Conservation (phyloP, 2,888 invertebrate genomes). For the Agrochola litura region DNA sequence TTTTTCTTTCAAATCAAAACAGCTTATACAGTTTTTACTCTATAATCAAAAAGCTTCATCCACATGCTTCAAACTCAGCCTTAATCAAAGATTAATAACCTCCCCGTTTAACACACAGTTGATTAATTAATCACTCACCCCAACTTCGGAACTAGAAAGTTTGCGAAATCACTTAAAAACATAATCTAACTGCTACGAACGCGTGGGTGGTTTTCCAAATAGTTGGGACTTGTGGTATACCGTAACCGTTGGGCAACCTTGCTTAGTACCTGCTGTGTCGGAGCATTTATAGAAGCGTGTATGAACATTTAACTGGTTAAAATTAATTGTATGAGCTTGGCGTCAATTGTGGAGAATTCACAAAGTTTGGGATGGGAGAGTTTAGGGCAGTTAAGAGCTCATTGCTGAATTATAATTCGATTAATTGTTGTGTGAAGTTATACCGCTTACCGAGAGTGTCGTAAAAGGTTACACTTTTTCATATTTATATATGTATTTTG, state of each 20-base stretch:
- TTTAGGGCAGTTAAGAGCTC: not conserved
- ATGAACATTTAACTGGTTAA: slow-evolving; percentile 40
- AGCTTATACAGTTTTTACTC: slow-evolving; percentile 18
- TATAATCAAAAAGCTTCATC: slow-evolving; percentile 17
- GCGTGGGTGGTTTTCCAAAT: slow-evolving; percentile 51
- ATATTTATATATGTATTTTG: not conserved
- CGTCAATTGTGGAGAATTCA: slow-evolving; percentile 14
- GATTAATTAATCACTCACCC: slow-evolving; percentile 55
- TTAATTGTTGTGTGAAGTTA: not conserved
- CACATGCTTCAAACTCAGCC: slow-evolving; percentile 25
- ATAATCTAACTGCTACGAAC: slow-evolving; percentile 56
- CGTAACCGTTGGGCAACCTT: slow-evolving; percentile 25
- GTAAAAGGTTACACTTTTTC: not conserved
- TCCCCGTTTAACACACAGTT: slow-evolving; percentile 46
- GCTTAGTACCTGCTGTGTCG: slow-evolving; percentile 29
- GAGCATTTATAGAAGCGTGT: slow-evolving; percentile 32
- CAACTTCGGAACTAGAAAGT: slow-evolving; percentile 49
- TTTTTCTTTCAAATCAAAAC: slow-evolving; percentile 19
- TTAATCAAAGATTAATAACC: slow-evolving; percentile 55
- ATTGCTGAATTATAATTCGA: not conserved
- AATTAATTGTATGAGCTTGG: slow-evolving; percentile 39
- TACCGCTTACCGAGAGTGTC: not conserved
- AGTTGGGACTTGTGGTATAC: slow-evolving; percentile 52
- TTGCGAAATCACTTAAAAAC: slow-evolving; percentile 60
- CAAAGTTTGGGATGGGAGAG: slow-evolving; percentile 13